These are phyloP conservation scores for Lemur catta DNA, from an alignment of 2,797 vertebrate genomes.

Conservation along the genomic window DNA sequence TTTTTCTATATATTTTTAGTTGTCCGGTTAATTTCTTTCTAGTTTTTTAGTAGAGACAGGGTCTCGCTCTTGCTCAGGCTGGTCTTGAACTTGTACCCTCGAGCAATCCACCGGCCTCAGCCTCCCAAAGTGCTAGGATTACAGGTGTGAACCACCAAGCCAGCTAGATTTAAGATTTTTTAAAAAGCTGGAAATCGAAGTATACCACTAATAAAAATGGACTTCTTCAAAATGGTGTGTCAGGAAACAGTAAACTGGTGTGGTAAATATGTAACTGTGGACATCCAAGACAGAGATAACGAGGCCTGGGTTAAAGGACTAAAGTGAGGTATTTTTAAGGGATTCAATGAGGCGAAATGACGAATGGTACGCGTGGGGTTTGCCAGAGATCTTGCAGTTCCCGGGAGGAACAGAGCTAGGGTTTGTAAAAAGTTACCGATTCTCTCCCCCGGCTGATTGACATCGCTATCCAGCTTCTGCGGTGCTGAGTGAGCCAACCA, in stretches of 20 bases:
- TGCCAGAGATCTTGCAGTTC: not conserved
- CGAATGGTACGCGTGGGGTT: not conserved
- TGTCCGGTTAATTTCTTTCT: too few species aligned
- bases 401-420: not conserved
- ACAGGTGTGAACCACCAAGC: too few species aligned
- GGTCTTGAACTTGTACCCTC: too few species aligned
- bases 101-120: too few species aligned
- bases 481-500: too few species aligned
- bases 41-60: too few species aligned
- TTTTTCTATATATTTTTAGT: too few species aligned
- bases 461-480: too few species aligned
- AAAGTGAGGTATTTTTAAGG: not conserved
- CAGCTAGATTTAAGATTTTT: not conserved
- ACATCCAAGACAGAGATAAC: not conserved
- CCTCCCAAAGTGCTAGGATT: too few species aligned
- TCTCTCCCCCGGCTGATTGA: not conserved
- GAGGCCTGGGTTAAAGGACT: not conserved
- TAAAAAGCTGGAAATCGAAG: not conserved
- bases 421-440: not conserved
- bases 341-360: not conserved
- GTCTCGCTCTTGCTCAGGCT: too few species aligned
- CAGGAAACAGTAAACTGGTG: not conserved
- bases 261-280: not conserved
- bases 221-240: not conserved
- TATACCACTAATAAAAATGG: constrained; percentile 8